These are phyloP conservation scores for Sminthurinus aureus DNA, from an alignment of 2,888 invertebrate genomes.

Conservation along the genomic window DNA sequence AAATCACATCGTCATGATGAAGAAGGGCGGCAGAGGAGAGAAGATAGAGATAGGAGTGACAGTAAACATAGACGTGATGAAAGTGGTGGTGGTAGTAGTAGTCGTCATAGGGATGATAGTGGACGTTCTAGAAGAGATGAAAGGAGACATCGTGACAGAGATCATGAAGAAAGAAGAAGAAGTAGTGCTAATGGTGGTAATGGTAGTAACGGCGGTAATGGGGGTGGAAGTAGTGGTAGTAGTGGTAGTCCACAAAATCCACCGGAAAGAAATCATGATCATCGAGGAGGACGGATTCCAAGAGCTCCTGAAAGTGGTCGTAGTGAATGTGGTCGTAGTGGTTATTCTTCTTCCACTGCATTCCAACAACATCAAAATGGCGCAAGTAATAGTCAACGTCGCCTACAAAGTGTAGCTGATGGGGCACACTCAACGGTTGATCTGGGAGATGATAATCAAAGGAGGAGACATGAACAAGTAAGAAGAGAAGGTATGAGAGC, in stretches of 20 bases:
- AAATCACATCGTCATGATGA: background rate
- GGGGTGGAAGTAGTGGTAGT: background rate
- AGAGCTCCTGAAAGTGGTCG: background rate
- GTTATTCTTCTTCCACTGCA: no score
- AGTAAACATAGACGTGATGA: background rate
- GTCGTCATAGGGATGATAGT: constrained; percentile 2
- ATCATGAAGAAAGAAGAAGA: background rate
- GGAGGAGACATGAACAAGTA: background rate
- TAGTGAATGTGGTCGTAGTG: no score
- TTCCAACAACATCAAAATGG: background rate
- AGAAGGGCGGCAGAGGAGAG: background rate
- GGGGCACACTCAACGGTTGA: background rate
- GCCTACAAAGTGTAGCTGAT: background rate
- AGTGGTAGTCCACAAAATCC: background rate
- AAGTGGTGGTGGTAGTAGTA: background rate
- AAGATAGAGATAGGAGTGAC: background rate
- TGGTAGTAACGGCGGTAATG: background rate
- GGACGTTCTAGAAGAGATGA: background rate
- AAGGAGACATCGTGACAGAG: background rate
- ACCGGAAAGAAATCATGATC: background rate
- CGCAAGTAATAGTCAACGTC: background rate
- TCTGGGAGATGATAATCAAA: background rate
- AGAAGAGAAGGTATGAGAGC: constrained; percentile 5
- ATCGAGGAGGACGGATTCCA: background rate
- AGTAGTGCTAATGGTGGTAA: background rate